Evolutionary conservation across 2,797 vertebrate species (phyloP).

Genomic region (Rallus crepitans): DNA sequence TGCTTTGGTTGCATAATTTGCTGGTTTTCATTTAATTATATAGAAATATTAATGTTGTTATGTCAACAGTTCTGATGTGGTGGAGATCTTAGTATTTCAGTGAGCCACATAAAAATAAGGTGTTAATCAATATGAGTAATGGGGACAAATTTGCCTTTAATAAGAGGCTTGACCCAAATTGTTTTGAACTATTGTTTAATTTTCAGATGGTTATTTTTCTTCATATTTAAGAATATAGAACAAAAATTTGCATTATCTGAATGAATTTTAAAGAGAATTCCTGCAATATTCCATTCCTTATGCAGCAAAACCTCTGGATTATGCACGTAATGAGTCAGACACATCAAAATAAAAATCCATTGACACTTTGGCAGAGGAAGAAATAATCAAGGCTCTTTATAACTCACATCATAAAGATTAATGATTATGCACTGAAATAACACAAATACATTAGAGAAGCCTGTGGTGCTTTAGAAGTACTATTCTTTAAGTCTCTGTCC

Average conservation of each 20-base stretch:
- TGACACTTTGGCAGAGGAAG: conserved; percentile 62
- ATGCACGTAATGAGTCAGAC: conserved; percentile 50
- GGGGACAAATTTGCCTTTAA: conserved; percentile 6
- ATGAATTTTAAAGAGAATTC: conserved; percentile 28
- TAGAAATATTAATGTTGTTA: conserved; percentile 49
- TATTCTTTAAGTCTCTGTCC: conserved; percentile 11
- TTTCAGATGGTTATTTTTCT: conserved; percentile 7
- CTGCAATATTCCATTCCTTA: neutral
- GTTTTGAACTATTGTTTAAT: conserved; percentile 21
- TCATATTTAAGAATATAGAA: neutral
- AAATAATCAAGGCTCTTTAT: conserved; percentile 57
- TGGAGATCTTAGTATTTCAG: conserved; percentile 34
- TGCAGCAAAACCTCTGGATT: conserved; percentile 25
- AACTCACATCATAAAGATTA: conserved; percentile 54
- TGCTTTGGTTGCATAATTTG: conserved; percentile 36
- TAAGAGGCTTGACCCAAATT: conserved; percentile 30
- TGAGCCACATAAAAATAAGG: neutral
- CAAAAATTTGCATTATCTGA: conserved; percentile 29
- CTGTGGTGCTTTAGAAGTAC: neutral
- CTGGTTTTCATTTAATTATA: conserved; percentile 47
- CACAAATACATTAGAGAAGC: conserved; percentile 44
- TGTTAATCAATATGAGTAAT: conserved; percentile 23
- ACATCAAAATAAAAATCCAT: conserved; percentile 58
- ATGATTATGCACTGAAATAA: conserved; percentile 51
- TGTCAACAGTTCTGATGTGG: conserved; percentile 25